phyloP scores from a whole-genome alignment of 2,113 vertebrate genomes.

The Hypomesus transpacificus region DNA sequence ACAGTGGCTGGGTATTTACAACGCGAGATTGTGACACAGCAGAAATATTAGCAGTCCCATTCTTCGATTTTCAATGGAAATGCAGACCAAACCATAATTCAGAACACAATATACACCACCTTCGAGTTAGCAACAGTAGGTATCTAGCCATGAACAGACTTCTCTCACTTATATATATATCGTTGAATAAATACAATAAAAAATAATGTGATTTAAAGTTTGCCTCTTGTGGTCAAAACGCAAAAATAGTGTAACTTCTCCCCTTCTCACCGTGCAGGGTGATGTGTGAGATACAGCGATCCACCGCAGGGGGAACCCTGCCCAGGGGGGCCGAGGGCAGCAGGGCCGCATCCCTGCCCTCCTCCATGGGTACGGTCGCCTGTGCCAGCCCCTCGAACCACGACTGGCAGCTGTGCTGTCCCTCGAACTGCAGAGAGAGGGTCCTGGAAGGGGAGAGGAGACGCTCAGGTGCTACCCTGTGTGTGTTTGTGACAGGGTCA shows the following conservation, averaged over 20 bases:
- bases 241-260: too few species aligned
- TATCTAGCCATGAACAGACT: neutral
- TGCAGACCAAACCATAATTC: too few species aligned
- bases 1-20: neutral
- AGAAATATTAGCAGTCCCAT: too few species aligned
- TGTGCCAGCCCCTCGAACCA: constrained; percentile 60
- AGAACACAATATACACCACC: too few species aligned
- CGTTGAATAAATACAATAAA: too few species aligned
- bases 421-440: constrained; percentile 60
- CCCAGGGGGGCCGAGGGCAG: constrained; percentile 17
- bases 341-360: constrained; percentile 25
- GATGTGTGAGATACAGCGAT: constrained; percentile 71
- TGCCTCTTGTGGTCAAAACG: neutral
- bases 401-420: constrained; percentile 53
- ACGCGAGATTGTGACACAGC: too few species aligned
- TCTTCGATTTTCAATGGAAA: too few species aligned
- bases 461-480: neutral
- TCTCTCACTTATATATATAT: too few species aligned
- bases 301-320: constrained; percentile 47
- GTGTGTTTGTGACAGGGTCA: neutral
- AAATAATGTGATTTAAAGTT: neutral
- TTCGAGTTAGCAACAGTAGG: neutral
- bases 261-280: constrained; percentile 55
- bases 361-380: constrained; percentile 17
- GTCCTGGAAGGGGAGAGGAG: constrained; percentile 44